phyloP scores from a whole-genome alignment of 1,140 invertebrate genomes.

The Drosophila chauvacae region DNA sequence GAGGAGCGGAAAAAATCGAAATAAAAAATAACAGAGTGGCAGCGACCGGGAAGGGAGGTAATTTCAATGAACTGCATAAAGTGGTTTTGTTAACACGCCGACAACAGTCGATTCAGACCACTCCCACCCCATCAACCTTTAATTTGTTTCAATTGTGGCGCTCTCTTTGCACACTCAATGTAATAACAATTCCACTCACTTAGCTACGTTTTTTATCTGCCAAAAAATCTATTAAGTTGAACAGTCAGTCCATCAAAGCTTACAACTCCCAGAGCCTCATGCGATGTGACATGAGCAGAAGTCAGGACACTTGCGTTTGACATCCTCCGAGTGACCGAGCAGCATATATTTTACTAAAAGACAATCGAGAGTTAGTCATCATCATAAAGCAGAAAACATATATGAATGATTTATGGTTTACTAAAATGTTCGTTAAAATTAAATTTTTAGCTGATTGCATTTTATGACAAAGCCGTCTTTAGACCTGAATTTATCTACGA shows the following conservation, averaged over 20 bases:
- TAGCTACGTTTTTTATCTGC: slow-evolving; percentile 10
- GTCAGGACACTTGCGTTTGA: slow-evolving; percentile 17
- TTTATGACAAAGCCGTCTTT: slow-evolving; percentile 7
- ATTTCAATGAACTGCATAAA: slow-evolving; percentile 55
- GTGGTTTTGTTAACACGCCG: slow-evolving; percentile 52
- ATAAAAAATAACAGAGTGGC: slow-evolving; percentile 19
- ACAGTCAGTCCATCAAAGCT: slow-evolving; percentile 25
- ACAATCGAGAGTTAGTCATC: slow-evolving; percentile 12
- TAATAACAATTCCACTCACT: slow-evolving; percentile 49
- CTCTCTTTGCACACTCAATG: slow-evolving; percentile 23
- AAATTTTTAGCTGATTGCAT: slow-evolving; percentile 3
- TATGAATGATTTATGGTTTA: slow-evolving; percentile 9
- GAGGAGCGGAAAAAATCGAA: slow-evolving; percentile 32
- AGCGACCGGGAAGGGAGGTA: not conserved
- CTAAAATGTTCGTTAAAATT: slow-evolving; percentile 22
- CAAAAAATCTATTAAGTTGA: slow-evolving; percentile 18
- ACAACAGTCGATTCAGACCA: slow-evolving; percentile 32
- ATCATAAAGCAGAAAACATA: slow-evolving; percentile 7
- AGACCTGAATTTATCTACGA: slow-evolving; percentile 9
- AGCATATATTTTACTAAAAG: slow-evolving; percentile 28
- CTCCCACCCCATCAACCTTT: slow-evolving; percentile 31
- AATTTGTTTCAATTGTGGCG: slow-evolving; percentile 44
- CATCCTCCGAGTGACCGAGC: slow-evolving; percentile 8
- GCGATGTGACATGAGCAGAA: slow-evolving; percentile 16
- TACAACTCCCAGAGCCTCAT: not conserved